Base-by-base conservation (phyloP, 1,140 invertebrate genomes). In the Cyclina sinensis region DNA sequence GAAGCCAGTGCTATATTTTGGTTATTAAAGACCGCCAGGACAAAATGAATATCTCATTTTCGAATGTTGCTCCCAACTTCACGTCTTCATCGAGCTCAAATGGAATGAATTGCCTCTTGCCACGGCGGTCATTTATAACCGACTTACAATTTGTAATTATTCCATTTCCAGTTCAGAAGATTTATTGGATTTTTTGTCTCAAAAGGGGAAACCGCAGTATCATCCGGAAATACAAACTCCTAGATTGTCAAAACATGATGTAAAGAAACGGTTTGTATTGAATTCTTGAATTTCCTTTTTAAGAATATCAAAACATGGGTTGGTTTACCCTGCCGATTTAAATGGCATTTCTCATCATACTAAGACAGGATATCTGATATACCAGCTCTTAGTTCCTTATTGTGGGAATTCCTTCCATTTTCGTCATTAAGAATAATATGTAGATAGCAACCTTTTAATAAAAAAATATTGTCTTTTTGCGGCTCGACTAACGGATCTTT, bases 31-130 rank as follows among this genome's bases (percentile, higher is more conserved):
- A 81, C 82, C 48, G 11, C 57, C n/a, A 37, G 46, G 62, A 70
- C 68, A 84, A 84, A 84, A 84, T 84, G 62, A 73, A 84, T 84
- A 73, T 84, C 82, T 62, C 57, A 73, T 84, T 84, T 70, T 84
- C 59, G 62, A 62, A 62, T 68, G 62, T 37, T 51, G 68, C 37
- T 51, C 21, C 18, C 14, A 82, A 27, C 79, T 43, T 21, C 59
- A n/a, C 37, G 39, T 82, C 35, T 82, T 46, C 68, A 62, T 68
- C 79, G 21, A 27, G 79, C 48, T 68, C 43, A 65, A 84, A 84
- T 84, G 48, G 43, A 74, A 51, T 73, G 82, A 73, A 84, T 84
- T 84, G 82, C 14, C 68, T 27, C 48, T 62, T 70, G 62, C 48
- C 68, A 70, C 37, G 24, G 24, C 32, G 39, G 62, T 54, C 68